Conservation (phyloP, 1,140 invertebrate genomes). For the Drepana arcuata region DNA sequence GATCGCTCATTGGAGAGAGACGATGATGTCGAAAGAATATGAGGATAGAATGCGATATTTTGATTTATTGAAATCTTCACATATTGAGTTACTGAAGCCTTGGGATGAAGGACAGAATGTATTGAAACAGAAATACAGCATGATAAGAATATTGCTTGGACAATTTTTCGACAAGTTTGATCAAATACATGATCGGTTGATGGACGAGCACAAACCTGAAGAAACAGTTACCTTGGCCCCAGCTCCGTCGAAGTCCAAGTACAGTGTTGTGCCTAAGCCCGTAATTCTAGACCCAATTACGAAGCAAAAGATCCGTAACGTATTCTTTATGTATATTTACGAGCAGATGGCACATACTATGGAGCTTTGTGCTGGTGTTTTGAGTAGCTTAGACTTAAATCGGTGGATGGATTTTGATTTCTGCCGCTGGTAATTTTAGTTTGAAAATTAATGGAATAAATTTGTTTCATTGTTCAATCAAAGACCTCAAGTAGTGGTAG, state of each 20-base stretch:
- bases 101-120: constrained; percentile 43
- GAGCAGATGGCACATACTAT: constrained; percentile 36
- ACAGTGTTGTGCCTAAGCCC: background rate
- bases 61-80: constrained; percentile 31
- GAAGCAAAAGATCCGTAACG: constrained; percentile 18
- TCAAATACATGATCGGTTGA: constrained; percentile 20
- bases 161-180: constrained; percentile 43
- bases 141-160: constrained; percentile 33
- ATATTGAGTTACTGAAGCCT: constrained; percentile 41
- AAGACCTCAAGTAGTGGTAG: too few species aligned
- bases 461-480: too few species aligned
- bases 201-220: background rate
- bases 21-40: constrained; percentile 45
- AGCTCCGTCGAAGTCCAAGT: background rate
- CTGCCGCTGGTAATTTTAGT: constrained; percentile 25
- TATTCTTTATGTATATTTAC: constrained; percentile 39
- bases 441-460: too few species aligned
- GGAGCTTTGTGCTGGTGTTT: constrained; percentile 36
- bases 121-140: constrained; percentile 29
- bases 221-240: background rate
- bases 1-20: constrained; percentile 37
- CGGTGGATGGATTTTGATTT: constrained; percentile 59
- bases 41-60: constrained; percentile 57
- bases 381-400: constrained; percentile 50
- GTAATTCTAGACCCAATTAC: constrained; percentile 5